Base-by-base conservation (phyloP, 2,797 vertebrate species). In the Pelochelys cantorii region DNA sequence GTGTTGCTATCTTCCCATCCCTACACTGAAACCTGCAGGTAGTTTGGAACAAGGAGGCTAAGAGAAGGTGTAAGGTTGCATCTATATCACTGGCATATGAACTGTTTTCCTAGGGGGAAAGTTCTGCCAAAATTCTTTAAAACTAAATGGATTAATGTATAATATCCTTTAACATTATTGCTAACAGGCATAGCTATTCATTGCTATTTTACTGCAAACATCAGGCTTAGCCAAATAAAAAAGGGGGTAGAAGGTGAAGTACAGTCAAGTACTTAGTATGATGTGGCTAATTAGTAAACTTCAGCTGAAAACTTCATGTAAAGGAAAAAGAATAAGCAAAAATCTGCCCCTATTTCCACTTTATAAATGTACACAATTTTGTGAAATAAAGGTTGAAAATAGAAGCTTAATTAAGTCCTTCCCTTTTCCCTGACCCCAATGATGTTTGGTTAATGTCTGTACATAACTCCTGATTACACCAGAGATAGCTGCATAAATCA, bases 141-240 rank as follows among this genome's bases (percentile, higher is more conserved):
- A 96, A 95, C 94, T 96, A 98, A 92, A 94, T 93, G 91, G 95
- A 87, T 97, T 97, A 93, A 85, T 86, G 97, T 97, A 98, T 97
- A 98, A 98, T 98, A 98, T 98, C 96, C 97, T 98, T 98, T 98
- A 98, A 98, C 97, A 97, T 95, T 84, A 93, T 91, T 94, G 55
- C 95, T 96, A 97, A 98, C 97, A 98, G 97, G 90, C 96, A 92
- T 94, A 91, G 96, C 97, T 97, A 98, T 98, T 98, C 98, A 98
- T 96, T 96, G 94, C 81, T 12, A 1, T 42, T 93, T 93, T 57
- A 95, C 77, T 81, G 53, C 94, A 96, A 96, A 86, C 22, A 92
- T 93, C 91, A 29, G 42, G 92, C 83, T 96, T 96, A 89, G 95
- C 97, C 97, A 97, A 98, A 95, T 75, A 92, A 92, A 89, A 79